These are phyloP conservation scores for Rhabditophanes sp. DNA, from an alignment of 2,888 invertebrate genomes.

Conservation along the genomic window DNA sequence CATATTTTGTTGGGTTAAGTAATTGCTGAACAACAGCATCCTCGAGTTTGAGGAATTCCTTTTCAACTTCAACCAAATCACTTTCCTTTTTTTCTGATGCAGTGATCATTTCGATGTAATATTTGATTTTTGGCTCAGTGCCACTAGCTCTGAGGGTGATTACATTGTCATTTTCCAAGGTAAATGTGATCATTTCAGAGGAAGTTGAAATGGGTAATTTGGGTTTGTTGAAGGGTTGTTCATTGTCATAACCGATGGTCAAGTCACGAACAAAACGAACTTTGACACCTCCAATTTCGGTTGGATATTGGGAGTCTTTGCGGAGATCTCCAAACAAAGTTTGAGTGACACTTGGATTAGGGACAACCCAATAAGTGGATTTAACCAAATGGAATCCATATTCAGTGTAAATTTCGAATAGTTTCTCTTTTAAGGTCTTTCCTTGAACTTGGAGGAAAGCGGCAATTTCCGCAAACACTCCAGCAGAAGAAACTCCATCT, in stretches of 20 bases:
- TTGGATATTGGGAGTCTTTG: conserved; percentile 46
- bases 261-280: conserved; percentile 67
- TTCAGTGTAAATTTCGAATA: conserved; percentile 61
- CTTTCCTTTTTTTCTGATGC: conserved; percentile 33
- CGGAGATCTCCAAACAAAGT: conserved; percentile 28
- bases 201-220: conserved; percentile 50
- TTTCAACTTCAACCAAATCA: conserved; percentile 24
- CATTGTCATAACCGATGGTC: conserved; percentile 68
- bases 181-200: conserved; percentile 82
- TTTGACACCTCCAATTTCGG: conserved; percentile 45
- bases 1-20: conserved; percentile 29
- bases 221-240: conserved; percentile 57
- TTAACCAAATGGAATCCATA: conserved; percentile 76
- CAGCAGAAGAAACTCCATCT: conserved; percentile 81
- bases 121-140: conserved; percentile 97
- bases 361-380: conserved; percentile 62
- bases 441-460: conserved; percentile 54
- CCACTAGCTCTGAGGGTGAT: conserved; percentile 84
- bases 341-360: conserved; percentile 28
- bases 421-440: conserved; percentile 47
- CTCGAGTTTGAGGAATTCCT: conserved; percentile 29
- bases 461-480: conserved; percentile 61
- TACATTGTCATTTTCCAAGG: conserved; percentile 63
- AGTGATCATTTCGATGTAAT: conserved; percentile 67
- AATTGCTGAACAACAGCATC: conserved; percentile 29